Conservation (phyloP, 1,140 invertebrate genomes). For the Heliconius congener region DNA sequence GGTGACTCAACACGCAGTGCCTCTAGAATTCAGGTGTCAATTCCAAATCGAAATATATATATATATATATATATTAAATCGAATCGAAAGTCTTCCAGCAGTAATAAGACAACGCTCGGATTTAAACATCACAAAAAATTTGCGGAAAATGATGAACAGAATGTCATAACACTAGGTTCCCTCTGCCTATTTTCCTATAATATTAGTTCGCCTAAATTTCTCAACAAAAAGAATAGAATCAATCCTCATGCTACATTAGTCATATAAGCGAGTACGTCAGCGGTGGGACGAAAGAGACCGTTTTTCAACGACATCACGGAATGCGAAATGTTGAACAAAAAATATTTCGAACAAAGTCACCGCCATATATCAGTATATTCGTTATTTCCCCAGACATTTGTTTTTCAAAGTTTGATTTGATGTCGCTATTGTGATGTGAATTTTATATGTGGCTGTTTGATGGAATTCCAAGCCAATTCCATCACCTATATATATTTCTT, state of each 20-base stretch:
- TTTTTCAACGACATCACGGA: background rate
- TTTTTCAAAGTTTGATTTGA: constrained; percentile 11
- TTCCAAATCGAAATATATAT: too few species aligned
- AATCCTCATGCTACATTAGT: background rate
- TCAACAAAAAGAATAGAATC: background rate
- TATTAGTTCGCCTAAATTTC: background rate
- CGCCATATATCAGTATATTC: background rate
- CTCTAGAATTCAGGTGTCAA: too few species aligned
- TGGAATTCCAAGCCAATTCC: background rate
- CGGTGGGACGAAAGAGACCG: background rate
- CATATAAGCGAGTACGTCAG: background rate
- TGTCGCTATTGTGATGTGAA: background rate
- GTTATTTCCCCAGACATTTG: constrained; percentile 6
- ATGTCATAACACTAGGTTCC: too few species aligned
- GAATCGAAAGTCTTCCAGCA: too few species aligned
- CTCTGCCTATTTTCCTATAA: too few species aligned
- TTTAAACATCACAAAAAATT: too few species aligned
- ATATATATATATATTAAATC: too few species aligned
- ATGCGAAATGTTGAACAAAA: background rate
- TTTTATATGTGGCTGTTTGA: background rate
- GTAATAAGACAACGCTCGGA: too few species aligned
- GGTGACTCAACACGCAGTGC: too few species aligned
- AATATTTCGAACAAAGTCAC: constrained; percentile 4
- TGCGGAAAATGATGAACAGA: too few species aligned
- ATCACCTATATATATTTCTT: too few species aligned